A percentile compares a stretch with the other conserved stretches of the same genome.
Conservation (phyloP, 1,140 invertebrate genomes). For the Panagrolaimus sp. region DNA sequence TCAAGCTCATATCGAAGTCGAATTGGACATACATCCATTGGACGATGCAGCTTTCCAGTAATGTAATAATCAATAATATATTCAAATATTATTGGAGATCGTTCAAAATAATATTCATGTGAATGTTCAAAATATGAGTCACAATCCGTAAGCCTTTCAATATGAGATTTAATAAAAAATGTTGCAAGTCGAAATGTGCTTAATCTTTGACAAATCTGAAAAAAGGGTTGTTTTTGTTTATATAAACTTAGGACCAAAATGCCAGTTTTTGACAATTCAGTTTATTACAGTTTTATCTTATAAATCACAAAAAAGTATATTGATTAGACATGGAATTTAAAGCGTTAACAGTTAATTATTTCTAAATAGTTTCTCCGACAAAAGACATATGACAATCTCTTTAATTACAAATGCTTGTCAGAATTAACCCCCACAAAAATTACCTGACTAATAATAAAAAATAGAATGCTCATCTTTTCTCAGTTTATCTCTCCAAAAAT, state of each 20-base stretch:
- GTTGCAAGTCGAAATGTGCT: constrained; percentile 39
- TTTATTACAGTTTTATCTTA: too few species aligned
- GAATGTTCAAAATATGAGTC: constrained; percentile 44
- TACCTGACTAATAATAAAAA: too few species aligned
- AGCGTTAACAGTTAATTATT: too few species aligned
- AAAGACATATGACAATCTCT: too few species aligned
- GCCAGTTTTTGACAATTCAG: not conserved
- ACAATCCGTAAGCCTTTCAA: constrained; percentile 47
- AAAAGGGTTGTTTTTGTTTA: not conserved
- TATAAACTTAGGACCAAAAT: too few species aligned
- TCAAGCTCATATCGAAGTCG: constrained; percentile 52
- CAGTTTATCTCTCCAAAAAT: too few species aligned
- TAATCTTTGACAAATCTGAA: constrained; percentile 35
- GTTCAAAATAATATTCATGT: constrained; percentile 51
- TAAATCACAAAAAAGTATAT: too few species aligned
- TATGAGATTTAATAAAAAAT: constrained; percentile 47
- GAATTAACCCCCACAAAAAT: too few species aligned
- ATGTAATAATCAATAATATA: constrained; percentile 47
- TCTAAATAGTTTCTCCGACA: too few species aligned
- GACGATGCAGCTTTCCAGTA: constrained; percentile 46
- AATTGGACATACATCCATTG: constrained; percentile 55
- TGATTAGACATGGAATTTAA: too few species aligned
- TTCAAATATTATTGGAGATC: constrained; percentile 49
- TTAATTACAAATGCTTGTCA: too few species aligned
- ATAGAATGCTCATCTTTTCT: too few species aligned